Evolutionary conservation across 2,113 vertebrate species (phyloP), one percentile per base, ranked within the genome.

Genomic region (Phylloscopus trochiloides): DNA sequence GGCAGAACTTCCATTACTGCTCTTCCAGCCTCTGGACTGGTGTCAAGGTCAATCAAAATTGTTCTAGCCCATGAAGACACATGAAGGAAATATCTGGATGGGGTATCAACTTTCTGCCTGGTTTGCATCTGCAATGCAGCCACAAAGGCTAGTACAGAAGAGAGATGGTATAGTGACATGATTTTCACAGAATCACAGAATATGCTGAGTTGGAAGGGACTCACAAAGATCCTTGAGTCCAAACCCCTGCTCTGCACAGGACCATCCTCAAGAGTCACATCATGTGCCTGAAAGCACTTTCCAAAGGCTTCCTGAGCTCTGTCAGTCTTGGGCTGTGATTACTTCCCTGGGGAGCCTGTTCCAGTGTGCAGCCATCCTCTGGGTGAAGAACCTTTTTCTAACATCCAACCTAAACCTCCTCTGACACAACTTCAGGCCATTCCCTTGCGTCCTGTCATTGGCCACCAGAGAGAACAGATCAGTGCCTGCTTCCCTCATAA

Each of bases 211-310:
- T 58, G 7, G 19, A 75, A 74, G 13, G 8, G 17, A 17, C 13
- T 12, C 16, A 34, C 20, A 31, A 20, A 20, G 25, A 11, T 66
- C 19, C 8, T 29, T 1, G 2, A 17, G 19, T 48, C 29, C 34
- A 66, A 0, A 0, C 34, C 8, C 4, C 7, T 6, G 51, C 29
- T 1, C 25, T 20, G 29, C 15, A 8, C 34, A 29, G 42, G 5
- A 16, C 15, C 32, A 55, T 18, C 7, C 8, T 13, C 16, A 24
- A 19, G 70, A 34, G 10, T 14, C 25, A 50, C 51, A 25, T 19
- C 43, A 2, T 6, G 42, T 24, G 2, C 43, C 19, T 34, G 29
- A 10, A 0, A 34, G 34, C 10, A 14, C 0, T 66, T 4, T 25
- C 6, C 34, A 50, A 50, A 34, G 1, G 1, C 19, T 48, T 58